Percentiles rank a stretch among this genome's conserved stretches.
Evolutionary conservation across 2,797 vertebrate genomes (phyloP).

Genomic region (Mergus octosetaceus): DNA sequence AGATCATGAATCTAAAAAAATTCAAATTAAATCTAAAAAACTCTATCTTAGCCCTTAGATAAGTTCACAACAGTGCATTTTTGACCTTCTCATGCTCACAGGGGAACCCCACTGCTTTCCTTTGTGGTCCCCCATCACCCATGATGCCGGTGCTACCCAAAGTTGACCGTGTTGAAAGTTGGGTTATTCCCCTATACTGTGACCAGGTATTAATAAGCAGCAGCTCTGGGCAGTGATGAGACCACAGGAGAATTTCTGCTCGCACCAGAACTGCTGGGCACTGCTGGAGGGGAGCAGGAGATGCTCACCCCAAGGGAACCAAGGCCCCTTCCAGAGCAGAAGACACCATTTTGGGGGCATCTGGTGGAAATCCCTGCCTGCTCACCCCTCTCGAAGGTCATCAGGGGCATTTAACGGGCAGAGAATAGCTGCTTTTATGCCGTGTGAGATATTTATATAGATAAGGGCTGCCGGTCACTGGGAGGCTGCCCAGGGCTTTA

Average conservation of each 20-base stretch:
- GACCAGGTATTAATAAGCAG: not conserved
- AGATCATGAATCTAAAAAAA: not conserved
- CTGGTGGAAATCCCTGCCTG: not conserved
- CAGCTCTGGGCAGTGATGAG: not conserved
- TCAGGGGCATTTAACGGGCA: not conserved
- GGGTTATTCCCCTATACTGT: accelerated
- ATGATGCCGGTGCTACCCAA: not conserved
- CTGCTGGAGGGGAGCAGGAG: not conserved
- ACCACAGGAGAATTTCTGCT: not conserved
- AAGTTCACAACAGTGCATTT: not conserved
- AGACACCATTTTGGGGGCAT: not conserved
- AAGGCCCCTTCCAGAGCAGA: not conserved
- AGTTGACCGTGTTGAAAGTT: accelerated
- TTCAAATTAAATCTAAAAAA: not conserved
- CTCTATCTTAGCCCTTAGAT: not conserved
- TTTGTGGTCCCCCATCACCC: not conserved
- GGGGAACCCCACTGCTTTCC: not conserved
- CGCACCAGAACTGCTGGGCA: accelerated
- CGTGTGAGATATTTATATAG: constrained; percentile 18
- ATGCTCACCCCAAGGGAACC: not conserved
- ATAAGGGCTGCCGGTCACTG: constrained; percentile 23
- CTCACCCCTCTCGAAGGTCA: not conserved
- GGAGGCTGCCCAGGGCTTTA: constrained; percentile 57
- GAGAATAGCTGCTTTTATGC: constrained; percentile 17
- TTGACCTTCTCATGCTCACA: not conserved